A percentile compares a stretch with the other conserved stretches of the same genome.
Conservation (phyloP, 2,113 vertebrate species). For the Addax nasomaculatus region DNA sequence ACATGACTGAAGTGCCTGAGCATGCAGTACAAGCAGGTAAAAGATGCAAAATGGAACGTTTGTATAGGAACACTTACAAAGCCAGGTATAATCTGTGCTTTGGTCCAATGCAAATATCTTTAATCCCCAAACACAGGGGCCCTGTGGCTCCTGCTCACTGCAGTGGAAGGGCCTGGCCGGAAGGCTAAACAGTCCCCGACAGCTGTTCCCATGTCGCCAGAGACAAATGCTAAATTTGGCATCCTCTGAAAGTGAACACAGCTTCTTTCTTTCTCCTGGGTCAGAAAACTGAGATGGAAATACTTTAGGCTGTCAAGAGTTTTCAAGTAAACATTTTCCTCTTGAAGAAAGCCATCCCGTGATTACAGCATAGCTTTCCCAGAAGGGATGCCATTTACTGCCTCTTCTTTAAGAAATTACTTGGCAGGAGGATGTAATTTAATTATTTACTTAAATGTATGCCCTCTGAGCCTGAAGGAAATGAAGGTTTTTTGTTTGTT, state of each 20-base stretch:
- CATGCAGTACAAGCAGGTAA: neutral
- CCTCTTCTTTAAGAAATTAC: conserved; percentile 37
- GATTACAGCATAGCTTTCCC: neutral
- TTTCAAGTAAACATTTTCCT: conserved; percentile 33
- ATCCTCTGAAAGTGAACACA: neutral
- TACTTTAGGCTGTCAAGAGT: neutral
- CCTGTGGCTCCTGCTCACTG: neutral
- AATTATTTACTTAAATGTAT: conserved; percentile 61
- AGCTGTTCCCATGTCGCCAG: neutral
- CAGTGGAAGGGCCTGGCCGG: neutral
- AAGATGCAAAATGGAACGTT: neutral
- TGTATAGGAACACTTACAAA: neutral
- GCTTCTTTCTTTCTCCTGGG: neutral
- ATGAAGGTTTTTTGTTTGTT: neutral
- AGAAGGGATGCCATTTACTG: conserved; percentile 31
- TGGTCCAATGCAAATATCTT: neutral
- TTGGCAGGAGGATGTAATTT: conserved; percentile 51
- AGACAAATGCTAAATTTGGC: neutral
- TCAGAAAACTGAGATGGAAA: neutral
- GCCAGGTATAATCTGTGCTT: neutral
- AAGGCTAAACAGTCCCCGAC: neutral
- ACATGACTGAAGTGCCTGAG: fast-evolving
- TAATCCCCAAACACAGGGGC: neutral
- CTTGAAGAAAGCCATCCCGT: neutral
- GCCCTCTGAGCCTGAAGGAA: neutral